Conservation (phyloP, 2,113 vertebrate genomes). For the Rhineura floridana region DNA sequence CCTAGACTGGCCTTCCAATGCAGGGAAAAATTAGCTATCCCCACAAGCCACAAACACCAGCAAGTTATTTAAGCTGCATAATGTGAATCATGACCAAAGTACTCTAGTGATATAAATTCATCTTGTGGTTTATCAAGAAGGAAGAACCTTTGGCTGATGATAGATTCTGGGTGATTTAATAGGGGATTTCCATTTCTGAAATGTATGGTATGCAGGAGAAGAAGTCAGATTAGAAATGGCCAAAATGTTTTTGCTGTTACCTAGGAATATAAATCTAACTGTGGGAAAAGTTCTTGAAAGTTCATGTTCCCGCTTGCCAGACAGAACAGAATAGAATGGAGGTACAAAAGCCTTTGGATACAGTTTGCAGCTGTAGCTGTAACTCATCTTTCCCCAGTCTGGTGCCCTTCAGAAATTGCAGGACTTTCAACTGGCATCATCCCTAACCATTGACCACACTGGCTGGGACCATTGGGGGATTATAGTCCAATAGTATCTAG, state of each 20-base stretch:
- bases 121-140: background rate
- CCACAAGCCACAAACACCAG: background rate
- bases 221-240: background rate
- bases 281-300: slow-evolving; percentile 11
- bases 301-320: slow-evolving; percentile 20
- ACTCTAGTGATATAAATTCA: background rate
- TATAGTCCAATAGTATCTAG: too few species aligned
- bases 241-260: background rate
- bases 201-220: background rate
- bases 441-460: too few species aligned
- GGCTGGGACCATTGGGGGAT: too few species aligned
- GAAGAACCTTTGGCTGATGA: slow-evolving; percentile 16
- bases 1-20: background rate
- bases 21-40: background rate
- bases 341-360: background rate
- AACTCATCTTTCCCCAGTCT: too few species aligned
- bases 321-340: background rate
- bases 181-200: slow-evolving; percentile 16
- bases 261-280: background rate
- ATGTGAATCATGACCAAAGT: slow-evolving; percentile 27
- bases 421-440: too few species aligned
- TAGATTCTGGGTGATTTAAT: background rate
- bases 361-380: background rate
- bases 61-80: background rate
- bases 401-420: too few species aligned